Conservation (phyloP, 2,888 invertebrate genomes). For the Polydrusus cervinus region DNA sequence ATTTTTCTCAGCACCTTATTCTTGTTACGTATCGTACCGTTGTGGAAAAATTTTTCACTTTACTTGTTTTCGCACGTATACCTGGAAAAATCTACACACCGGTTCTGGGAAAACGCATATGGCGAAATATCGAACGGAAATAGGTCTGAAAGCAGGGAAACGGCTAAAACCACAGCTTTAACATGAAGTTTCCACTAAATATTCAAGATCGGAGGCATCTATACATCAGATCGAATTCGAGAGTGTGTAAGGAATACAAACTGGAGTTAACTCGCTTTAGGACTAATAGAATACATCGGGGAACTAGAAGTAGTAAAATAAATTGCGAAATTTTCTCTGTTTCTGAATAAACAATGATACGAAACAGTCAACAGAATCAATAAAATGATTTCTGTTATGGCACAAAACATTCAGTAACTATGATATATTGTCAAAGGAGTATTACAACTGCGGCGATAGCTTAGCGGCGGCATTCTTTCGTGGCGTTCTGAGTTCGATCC, state of each 20-base stretch:
- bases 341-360: constrained; percentile 53
- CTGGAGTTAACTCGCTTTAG: constrained; percentile 50
- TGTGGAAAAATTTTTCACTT: constrained; percentile 46
- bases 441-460: no score
- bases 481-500: no score
- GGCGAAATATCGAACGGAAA: constrained; percentile 54
- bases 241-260: constrained; percentile 54
- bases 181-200: constrained; percentile 56
- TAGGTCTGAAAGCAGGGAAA: constrained; percentile 49
- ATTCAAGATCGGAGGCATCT: constrained; percentile 56
- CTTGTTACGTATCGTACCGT: constrained; percentile 17
- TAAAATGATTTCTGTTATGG: constrained; percentile 45
- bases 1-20: constrained; percentile 28
- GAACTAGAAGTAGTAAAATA: constrained; percentile 55
- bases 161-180: constrained; percentile 56
- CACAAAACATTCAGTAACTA: constrained; percentile 25
- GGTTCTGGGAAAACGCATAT: constrained; percentile 56
- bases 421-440: constrained; percentile 9
- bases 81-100: constrained; percentile 54
- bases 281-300: constrained; percentile 54
- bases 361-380: constrained; percentile 36
- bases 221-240: constrained; percentile 55
- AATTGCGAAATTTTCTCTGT: constrained; percentile 51
- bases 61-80: constrained; percentile 54
- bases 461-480: no score